Percentiles rank a stretch among this genome's conserved stretches.
phyloP scores from a whole-genome alignment of 2,888 invertebrate species.

The Monochamus alternatus region DNA sequence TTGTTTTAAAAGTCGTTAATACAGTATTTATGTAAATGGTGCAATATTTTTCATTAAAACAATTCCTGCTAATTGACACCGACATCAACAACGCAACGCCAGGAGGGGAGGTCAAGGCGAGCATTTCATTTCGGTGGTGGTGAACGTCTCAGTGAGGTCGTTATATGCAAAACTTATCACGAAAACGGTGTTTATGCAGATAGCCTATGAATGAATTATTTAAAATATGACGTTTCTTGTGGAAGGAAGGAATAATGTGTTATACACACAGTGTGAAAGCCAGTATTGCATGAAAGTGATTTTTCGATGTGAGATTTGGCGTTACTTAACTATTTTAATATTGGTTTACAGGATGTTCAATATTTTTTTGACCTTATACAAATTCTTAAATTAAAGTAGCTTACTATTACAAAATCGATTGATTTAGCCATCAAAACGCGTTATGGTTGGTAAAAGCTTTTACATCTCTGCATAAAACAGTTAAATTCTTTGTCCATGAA shows the following conservation, averaged over 20 bases:
- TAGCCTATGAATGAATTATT: slow-evolving; percentile 42
- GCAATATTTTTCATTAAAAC: slow-evolving; percentile 4
- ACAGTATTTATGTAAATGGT: background rate
- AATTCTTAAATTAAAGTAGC: no score
- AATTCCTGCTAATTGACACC: background rate
- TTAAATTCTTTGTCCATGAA: no score
- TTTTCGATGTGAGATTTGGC: no score
- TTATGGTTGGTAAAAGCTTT: no score
- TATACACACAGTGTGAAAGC: slow-evolving; percentile 33
- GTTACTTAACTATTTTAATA: no score
- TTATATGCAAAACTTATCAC: slow-evolving; percentile 39
- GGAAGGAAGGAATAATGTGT: slow-evolving; percentile 33
- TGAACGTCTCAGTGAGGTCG: slow-evolving; percentile 34
- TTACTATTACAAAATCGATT: no score
- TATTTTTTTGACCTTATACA: no score
- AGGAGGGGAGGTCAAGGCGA: slow-evolving; percentile 43
- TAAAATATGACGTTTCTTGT: slow-evolving; percentile 41
- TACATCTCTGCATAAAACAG: no score
- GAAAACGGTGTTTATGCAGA: slow-evolving; percentile 45
- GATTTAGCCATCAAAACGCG: no score
- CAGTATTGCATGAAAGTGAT: no score
- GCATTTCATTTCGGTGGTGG: slow-evolving; percentile 29
- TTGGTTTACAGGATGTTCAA: no score
- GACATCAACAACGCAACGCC: slow-evolving; percentile 48
- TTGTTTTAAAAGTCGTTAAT: background rate